These are phyloP conservation scores for Scleropages formosus DNA, from an alignment of 2,797 vertebrate genomes.

Conservation along the genomic window DNA sequence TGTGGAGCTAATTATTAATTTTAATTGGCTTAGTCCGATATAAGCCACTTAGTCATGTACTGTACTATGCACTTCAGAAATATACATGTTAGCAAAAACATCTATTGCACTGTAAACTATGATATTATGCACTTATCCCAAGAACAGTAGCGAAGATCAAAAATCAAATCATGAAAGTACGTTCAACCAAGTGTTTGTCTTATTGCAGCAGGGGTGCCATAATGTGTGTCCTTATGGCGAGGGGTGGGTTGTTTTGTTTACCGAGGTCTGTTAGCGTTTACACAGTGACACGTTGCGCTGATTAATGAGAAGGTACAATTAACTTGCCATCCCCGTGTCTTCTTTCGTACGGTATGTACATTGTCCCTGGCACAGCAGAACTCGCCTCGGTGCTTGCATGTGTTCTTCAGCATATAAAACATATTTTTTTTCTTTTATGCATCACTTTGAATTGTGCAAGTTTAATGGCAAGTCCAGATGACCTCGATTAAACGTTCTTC, in stretches of 20 bases:
- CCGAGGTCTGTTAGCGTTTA: neutral
- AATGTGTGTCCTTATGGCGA: neutral
- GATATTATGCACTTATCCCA: too few relatives aligned
- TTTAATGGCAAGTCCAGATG: too few relatives aligned
- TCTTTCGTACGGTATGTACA: too few relatives aligned
- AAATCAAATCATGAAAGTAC: neutral
- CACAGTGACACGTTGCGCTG: neutral
- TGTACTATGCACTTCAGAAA: neutral
- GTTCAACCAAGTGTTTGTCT: neutral
- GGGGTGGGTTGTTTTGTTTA: neutral
- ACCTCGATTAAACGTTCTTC: too few relatives aligned
- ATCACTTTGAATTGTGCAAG: neutral
- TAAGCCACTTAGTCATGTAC: neutral
- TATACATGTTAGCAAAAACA: too few relatives aligned
- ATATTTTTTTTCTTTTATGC: too few relatives aligned
- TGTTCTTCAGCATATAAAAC: neutral
- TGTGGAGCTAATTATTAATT: constrained; percentile 15
- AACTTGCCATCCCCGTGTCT: too few relatives aligned
- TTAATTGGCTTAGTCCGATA: neutral
- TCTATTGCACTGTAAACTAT: too few relatives aligned
- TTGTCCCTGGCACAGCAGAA: neutral
- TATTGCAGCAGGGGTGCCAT: neutral
- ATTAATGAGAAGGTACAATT: neutral
- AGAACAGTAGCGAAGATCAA: too few relatives aligned
- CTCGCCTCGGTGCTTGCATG: neutral